phyloP scores from a whole-genome alignment of 2,113 vertebrate species.

The Azemiops feae region DNA sequence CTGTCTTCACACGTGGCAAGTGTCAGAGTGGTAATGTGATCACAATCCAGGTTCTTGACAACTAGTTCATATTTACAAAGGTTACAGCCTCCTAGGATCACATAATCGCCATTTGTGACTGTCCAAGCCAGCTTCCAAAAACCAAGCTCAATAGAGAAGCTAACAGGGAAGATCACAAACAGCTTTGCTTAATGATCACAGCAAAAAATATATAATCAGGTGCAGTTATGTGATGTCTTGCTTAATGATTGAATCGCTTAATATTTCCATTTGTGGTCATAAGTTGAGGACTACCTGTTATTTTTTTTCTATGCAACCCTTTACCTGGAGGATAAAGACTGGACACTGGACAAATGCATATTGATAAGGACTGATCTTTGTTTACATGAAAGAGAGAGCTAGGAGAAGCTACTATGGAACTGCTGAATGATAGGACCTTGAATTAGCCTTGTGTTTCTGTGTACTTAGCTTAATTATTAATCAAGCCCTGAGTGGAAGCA shows the following conservation, averaged over 20 bases:
- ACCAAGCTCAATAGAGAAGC: neutral
- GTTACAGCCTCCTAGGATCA: neutral
- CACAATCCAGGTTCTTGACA: neutral
- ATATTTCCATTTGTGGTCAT: neutral
- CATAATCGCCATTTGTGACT: neutral
- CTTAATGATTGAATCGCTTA: neutral
- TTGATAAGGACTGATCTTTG: neutral
- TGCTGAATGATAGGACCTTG: neutral
- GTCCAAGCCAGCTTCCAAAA: neutral
- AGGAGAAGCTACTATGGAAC: neutral
- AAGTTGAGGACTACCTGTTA: neutral
- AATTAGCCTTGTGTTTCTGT: neutral
- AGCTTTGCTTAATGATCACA: neutral
- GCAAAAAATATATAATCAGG: neutral
- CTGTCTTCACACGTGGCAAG: neutral
- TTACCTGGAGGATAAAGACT: neutral
- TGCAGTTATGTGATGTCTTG: neutral
- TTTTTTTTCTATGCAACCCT: neutral
- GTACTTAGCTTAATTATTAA: conserved; percentile 11
- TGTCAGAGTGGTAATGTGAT: neutral
- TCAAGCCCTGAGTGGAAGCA: neutral
- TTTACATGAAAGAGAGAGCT: neutral
- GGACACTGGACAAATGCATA: neutral
- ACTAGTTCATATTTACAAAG: neutral
- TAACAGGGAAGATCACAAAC: neutral